Percentiles rank a stretch among this genome's conserved stretches.
Conservation (phyloP, 2,888 invertebrate species). For the Nesidiocoris tenuis region DNA sequence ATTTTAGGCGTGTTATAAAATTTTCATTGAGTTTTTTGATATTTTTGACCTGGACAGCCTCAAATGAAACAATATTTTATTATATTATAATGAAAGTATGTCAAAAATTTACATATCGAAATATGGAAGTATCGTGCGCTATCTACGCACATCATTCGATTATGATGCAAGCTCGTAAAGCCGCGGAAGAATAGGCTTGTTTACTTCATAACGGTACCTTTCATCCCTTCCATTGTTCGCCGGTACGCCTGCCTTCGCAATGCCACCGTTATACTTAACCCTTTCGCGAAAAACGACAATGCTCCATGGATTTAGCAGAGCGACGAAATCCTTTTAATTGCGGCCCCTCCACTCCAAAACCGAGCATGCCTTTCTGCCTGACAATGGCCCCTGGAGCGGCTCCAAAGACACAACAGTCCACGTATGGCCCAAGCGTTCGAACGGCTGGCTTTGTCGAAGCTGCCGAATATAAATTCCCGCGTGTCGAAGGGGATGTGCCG, state of each 20-base stretch:
- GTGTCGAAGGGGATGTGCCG: neutral
- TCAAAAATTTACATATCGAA: no score
- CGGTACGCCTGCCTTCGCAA: neutral
- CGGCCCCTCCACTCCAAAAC: neutral
- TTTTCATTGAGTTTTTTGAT: no score
- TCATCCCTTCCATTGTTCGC: neutral
- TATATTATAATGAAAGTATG: no score
- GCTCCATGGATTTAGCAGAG: neutral
- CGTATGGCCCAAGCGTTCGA: neutral
- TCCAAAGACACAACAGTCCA: neutral
- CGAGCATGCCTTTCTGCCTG: neutral
- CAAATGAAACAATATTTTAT: no score
- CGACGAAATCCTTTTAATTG: neutral
- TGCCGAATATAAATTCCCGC: slow-evolving; percentile 12
- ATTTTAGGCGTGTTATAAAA: no score
- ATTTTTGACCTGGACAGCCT: no score
- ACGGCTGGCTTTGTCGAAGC: neutral
- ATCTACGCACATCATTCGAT: no score
- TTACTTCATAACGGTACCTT: no score
- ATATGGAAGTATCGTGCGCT: no score
- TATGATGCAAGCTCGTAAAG: no score
- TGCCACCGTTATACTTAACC: neutral
- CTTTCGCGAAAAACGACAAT: neutral
- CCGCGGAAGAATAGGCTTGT: no score
- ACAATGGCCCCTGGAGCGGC: neutral